Percentiles rank a stretch among this genome's conserved stretches.
Evolutionary conservation across 2,888 invertebrate species (phyloP).

Genomic region (Chalcis sispes): DNA sequence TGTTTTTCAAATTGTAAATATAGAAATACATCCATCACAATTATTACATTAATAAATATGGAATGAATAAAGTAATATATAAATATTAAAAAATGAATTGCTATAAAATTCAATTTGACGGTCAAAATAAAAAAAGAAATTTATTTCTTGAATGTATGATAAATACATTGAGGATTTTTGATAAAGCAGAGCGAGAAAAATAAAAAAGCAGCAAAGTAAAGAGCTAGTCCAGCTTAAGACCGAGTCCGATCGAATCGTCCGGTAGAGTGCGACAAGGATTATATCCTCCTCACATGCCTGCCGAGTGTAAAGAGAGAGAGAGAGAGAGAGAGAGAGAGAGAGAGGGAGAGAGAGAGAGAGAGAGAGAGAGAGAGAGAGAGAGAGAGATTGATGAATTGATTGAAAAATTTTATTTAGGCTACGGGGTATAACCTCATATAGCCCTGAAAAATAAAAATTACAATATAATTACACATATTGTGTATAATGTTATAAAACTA

Average conservation of each 20-base stretch:
- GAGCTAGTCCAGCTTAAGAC: slow-evolving; percentile 22
- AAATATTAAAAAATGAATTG: no score
- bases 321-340: background rate
- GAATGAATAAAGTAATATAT: no score
- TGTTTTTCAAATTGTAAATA: background rate
- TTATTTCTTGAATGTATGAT: background rate
- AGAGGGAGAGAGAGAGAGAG: slow-evolving; percentile 10
- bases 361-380: background rate
- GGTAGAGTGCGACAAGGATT: slow-evolving; percentile 58
- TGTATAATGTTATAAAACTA: no score
- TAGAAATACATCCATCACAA: background rate
- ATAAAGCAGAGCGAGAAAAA: background rate
- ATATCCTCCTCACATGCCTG: slow-evolving; percentile 6
- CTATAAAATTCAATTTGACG: no score
- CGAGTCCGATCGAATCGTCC: slow-evolving; percentile 62
- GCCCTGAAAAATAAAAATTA: no score
- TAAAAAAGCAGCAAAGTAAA: background rate
- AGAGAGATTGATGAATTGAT: no score
- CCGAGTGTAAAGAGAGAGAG: slow-evolving; percentile 1
- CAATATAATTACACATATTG: no score
- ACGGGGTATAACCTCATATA: no score
- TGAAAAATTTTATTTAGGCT: no score
- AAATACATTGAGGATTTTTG: slow-evolving; percentile 17
- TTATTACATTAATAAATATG: no score
- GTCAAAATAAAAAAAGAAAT: no score